phyloP scores from a whole-genome alignment of 2,113 vertebrate genomes.

The Nymphicus hollandicus region DNA sequence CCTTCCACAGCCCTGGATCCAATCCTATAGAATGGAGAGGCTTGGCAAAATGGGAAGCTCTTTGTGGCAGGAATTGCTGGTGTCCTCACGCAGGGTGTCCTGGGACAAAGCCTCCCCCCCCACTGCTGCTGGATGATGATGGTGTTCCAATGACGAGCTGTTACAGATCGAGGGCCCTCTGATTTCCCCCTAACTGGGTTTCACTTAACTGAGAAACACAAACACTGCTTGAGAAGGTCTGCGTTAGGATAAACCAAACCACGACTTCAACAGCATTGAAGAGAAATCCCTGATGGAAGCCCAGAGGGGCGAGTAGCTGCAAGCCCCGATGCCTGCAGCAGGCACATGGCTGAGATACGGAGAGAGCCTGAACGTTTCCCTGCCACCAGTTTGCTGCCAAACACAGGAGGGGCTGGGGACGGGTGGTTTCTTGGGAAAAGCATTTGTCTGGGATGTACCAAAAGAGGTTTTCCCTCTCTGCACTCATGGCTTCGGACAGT shows the following conservation, averaged over 20 bases:
- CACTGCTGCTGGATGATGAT: neutral
- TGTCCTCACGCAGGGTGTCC: fast-evolving
- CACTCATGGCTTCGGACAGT: neutral
- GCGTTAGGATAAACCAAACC: neutral
- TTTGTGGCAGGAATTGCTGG: neutral
- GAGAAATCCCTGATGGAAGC: neutral
- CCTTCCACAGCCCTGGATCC: too few species aligned
- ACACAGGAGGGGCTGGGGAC: neutral
- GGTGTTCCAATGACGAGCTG: neutral
- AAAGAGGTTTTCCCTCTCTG: neutral
- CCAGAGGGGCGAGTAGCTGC: neutral
- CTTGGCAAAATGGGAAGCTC: neutral
- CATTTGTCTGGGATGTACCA: neutral
- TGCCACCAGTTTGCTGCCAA: neutral
- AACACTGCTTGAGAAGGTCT: neutral
- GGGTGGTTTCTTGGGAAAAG: neutral
- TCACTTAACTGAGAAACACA: neutral
- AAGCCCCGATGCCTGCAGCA: neutral
- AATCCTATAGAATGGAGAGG: too few species aligned
- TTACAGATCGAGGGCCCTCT: neutral
- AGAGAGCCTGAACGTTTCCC: neutral
- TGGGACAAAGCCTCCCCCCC: neutral
- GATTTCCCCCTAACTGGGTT: neutral
- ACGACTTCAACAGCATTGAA: neutral
- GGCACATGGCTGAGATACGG: too few species aligned